A percentile compares a stretch with the other conserved stretches of the same genome.
phyloP scores from a whole-genome alignment of 2,797 vertebrate species.

The Anguilla pacifica region DNA sequence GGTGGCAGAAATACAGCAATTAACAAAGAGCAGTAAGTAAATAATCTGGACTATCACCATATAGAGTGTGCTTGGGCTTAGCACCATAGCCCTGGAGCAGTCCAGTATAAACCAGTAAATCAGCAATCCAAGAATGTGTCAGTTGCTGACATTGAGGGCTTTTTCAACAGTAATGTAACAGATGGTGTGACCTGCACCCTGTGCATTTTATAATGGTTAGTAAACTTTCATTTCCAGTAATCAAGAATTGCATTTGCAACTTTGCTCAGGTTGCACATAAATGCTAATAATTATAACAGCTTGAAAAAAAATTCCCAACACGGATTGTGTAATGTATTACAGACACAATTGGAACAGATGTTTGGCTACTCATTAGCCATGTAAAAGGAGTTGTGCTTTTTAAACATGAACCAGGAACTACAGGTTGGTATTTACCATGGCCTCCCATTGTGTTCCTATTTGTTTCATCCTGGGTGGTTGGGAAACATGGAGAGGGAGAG shows the following conservation, averaged over 20 bases:
- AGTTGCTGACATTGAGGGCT: background rate
- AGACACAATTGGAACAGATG: conserved; percentile 44
- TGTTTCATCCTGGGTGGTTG: conserved; percentile 62
- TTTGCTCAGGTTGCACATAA: background rate
- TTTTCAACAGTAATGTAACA: conserved; percentile 3
- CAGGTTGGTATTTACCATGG: conserved; percentile 65
- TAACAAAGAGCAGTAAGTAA: background rate
- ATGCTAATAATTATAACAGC: conserved; percentile 7
- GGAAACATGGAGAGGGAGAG: conserved; percentile 39
- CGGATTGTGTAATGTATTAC: conserved; percentile 22
- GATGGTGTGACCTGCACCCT: background rate
- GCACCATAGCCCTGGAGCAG: background rate
- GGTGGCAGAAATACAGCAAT: background rate
- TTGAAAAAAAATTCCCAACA: background rate
- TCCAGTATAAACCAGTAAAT: background rate
- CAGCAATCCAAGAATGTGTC: background rate
- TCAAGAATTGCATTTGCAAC: background rate
- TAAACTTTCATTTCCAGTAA: background rate
- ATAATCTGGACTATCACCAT: background rate
- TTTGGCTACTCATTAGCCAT: conserved; percentile 32
- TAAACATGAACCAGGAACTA: conserved; percentile 59
- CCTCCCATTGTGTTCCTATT: conserved; percentile 65
- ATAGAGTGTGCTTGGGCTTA: background rate
- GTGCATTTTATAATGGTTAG: background rate
- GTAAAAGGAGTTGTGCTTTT: conserved; percentile 50